A percentile compares a stretch with the other conserved stretches of the same genome.
These are phyloP conservation scores for Astur gentilis DNA, from an alignment of 2,113 vertebrate genomes.

Conservation along the genomic window DNA sequence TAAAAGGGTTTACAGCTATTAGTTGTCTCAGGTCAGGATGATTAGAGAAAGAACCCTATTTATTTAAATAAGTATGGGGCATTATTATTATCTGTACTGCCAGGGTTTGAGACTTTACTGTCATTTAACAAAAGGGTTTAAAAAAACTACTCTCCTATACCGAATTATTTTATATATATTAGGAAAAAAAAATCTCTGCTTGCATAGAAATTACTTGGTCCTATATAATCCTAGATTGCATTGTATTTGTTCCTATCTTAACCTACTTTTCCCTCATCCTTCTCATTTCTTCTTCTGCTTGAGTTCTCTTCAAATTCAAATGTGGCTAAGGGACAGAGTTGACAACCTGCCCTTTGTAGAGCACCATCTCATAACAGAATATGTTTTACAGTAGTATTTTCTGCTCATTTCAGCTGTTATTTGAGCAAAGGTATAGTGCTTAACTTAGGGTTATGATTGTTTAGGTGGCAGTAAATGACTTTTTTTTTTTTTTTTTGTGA, in stretches of 20 bases:
- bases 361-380: not conserved
- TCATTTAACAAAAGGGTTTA: not conserved
- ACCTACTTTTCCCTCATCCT: not conserved
- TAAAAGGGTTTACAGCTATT: conserved; percentile 28
- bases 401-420: not conserved
- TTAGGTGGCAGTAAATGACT: not conserved
- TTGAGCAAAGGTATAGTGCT: not conserved
- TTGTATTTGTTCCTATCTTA: not conserved
- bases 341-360: not conserved
- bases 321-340: not conserved
- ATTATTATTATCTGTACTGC: not conserved
- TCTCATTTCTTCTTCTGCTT: not conserved
- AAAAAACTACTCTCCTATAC: not conserved
- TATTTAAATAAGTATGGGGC: conserved; percentile 3
- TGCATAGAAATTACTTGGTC: not conserved
- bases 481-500: not conserved
- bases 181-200: not conserved
- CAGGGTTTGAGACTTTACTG: not conserved
- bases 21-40: conserved; percentile 12
- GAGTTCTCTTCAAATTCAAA: not conserved
- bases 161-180: not conserved
- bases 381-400: not conserved
- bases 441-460: not conserved
- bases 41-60: not conserved
- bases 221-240: not conserved